A percentile compares a stretch with the other conserved stretches of the same genome.
These are phyloP conservation scores for Omphaloscelis lunosa DNA, from an alignment of 2,888 invertebrate species.

Conservation along the genomic window DNA sequence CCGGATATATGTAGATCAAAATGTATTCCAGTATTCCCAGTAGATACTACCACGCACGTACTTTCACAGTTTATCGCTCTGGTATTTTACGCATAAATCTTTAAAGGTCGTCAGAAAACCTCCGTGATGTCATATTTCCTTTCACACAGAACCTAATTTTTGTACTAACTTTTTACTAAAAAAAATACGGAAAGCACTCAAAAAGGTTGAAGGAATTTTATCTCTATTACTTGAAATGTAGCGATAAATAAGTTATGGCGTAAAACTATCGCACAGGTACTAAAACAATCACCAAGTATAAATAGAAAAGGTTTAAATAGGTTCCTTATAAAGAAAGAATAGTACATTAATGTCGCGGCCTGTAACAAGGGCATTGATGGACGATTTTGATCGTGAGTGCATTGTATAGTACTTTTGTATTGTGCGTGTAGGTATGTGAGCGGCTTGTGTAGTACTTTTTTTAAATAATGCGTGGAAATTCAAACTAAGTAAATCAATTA, in stretches of 20 bases:
- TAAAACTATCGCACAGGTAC: background rate
- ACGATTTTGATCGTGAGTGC: too few relatives aligned
- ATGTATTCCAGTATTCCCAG: slow-evolving; percentile 50
- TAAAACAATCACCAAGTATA: background rate
- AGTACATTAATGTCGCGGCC: too few relatives aligned
- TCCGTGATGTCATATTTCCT: slow-evolving; percentile 40
- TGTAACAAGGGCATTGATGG: too few relatives aligned
- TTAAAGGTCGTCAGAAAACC: slow-evolving; percentile 50
- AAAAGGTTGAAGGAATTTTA: slow-evolving; percentile 25
- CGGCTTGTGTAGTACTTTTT: too few relatives aligned
- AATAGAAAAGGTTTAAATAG: background rate
- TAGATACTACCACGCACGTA: slow-evolving; percentile 38
- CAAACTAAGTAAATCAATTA: too few relatives aligned
- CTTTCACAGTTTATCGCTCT: slow-evolving; percentile 55
- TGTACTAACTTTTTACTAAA: slow-evolving; percentile 40
- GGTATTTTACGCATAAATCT: slow-evolving; percentile 61
- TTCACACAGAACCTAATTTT: slow-evolving; percentile 47
- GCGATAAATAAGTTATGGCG: slow-evolving; percentile 28
- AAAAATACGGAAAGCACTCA: slow-evolving; percentile 39
- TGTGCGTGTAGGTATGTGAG: too few relatives aligned
- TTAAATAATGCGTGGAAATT: too few relatives aligned
- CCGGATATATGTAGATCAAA: slow-evolving; percentile 53
- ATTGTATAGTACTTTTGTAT: too few relatives aligned
- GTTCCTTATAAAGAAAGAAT: background rate
- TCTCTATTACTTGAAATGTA: slow-evolving; percentile 9